Evolutionary conservation across 2,888 invertebrate species (phyloP).

Genomic region (Pandemis cinnamomeana): DNA sequence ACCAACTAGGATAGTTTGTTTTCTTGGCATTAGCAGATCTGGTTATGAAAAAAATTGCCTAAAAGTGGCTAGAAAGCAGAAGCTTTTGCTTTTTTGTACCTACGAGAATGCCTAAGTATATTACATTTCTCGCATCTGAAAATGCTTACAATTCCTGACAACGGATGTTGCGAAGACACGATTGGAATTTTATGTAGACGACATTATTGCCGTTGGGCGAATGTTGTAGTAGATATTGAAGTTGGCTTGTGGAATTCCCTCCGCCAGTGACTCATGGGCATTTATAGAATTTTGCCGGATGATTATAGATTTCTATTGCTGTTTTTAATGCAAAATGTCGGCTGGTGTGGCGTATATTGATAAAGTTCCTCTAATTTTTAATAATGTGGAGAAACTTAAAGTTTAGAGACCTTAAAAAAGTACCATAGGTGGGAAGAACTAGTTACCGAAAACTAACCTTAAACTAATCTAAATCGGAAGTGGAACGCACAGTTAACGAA

Average conservation of each 20-base stretch:
- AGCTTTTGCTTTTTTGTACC: too few species aligned
- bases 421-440: background rate
- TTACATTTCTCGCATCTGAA: background rate
- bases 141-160: background rate
- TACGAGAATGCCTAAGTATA: background rate
- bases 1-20: too few species aligned
- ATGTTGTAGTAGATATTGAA: background rate
- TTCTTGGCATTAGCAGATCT: too few species aligned
- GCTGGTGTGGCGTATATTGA: background rate
- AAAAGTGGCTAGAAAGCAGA: too few species aligned
- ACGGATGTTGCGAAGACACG: background rate
- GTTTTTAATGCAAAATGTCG: background rate
- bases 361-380: background rate
- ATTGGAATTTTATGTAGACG: conserved; percentile 8
- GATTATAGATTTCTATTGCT: background rate
- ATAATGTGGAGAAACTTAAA: too few species aligned
- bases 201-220: background rate
- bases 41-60: too few species aligned
- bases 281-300: background rate
- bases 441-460: background rate
- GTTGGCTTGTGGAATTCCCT: background rate
- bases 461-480: background rate
- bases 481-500: conserved; percentile 12
- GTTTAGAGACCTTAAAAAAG: too few species aligned
- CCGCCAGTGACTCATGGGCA: background rate